These are phyloP conservation scores for Callipepla squamata DNA, from an alignment of 2,113 vertebrate genomes.

Conservation along the genomic window DNA sequence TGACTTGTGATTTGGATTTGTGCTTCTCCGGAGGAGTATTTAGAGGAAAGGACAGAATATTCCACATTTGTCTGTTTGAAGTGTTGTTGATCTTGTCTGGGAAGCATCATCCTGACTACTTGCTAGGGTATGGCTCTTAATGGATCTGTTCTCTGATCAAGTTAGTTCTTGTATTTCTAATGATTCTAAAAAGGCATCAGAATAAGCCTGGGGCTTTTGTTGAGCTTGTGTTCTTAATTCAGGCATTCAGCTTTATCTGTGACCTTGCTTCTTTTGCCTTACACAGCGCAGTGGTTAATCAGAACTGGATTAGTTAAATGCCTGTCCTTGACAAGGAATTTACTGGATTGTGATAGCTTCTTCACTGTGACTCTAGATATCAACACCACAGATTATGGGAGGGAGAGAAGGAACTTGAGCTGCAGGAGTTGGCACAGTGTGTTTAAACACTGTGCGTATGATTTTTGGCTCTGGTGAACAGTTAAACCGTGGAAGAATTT, in stretches of 20 bases:
- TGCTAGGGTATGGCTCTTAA: not conserved
- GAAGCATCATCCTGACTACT: not conserved
- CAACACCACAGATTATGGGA: not conserved
- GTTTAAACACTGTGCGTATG: not conserved
- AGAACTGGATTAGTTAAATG: conserved; percentile 50
- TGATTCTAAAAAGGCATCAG: not conserved
- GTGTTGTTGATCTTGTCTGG: not conserved
- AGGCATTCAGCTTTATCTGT: conserved; percentile 29
- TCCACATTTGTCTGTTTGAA: not conserved
- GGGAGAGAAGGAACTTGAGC: not conserved
- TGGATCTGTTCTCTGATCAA: conserved; percentile 4
- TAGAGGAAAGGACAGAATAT: not conserved
- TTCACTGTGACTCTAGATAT: conserved; percentile 1
- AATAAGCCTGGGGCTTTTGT: conserved; percentile 43
- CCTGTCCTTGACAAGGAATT: conserved; percentile 61
- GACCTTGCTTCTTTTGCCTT: conserved; percentile 57
- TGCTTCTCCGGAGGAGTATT: not conserved
- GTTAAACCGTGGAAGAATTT: not conserved
- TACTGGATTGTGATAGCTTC: conserved; percentile 29
- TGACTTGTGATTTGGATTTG: not conserved
- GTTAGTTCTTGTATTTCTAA: not conserved
- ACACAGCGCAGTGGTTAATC: conserved; percentile 37
- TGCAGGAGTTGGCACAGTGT: not conserved
- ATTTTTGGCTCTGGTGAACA: not conserved
- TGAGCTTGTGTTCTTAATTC: not conserved